Evolutionary conservation across 2,888 invertebrate species (phyloP).

Genomic region (Drosophila testacea): DNA sequence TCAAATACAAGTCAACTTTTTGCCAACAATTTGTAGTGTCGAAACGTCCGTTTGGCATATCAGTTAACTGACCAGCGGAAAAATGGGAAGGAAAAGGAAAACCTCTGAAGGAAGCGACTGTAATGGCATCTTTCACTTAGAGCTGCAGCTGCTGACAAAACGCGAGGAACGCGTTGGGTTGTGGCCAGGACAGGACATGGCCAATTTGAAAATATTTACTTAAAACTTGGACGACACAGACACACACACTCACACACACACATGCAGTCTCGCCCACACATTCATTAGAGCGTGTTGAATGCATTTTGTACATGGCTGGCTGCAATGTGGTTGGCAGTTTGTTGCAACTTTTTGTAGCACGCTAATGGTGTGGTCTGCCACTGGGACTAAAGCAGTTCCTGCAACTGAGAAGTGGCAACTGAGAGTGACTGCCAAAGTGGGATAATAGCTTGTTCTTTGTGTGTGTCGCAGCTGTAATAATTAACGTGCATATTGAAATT

Average conservation of each 20-base stretch:
- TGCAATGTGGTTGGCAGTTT: conserved; percentile 55
- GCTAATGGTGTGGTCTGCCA: conserved; percentile 74
- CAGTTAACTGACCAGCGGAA: conserved; percentile 18
- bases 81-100: conserved; percentile 51
- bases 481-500: conserved; percentile 67
- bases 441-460: conserved; percentile 40
- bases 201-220: conserved; percentile 81
- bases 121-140: conserved; percentile 68
- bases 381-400: conserved; percentile 3
- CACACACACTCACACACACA: conserved; percentile 11
- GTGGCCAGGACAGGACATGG: conserved; percentile 71
- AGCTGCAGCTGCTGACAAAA: conserved; percentile 50
- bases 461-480: conserved; percentile 56
- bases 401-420: not conserved
- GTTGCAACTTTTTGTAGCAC: conserved; percentile 68
- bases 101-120: conserved; percentile 52
- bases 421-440: conserved; percentile 5
- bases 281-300: conserved; percentile 60
- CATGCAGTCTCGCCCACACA: conserved; percentile 11
- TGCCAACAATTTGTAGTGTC: conserved; percentile 24
- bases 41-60: conserved; percentile 31
- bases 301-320: conserved; percentile 42
- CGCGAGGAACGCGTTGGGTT: conserved; percentile 51
- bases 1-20: conserved; percentile 28
- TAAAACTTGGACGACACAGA: conserved; percentile 63